phyloP scores from a whole-genome alignment of 2,113 vertebrate species.

The Potamarius usumacintae region DNA sequence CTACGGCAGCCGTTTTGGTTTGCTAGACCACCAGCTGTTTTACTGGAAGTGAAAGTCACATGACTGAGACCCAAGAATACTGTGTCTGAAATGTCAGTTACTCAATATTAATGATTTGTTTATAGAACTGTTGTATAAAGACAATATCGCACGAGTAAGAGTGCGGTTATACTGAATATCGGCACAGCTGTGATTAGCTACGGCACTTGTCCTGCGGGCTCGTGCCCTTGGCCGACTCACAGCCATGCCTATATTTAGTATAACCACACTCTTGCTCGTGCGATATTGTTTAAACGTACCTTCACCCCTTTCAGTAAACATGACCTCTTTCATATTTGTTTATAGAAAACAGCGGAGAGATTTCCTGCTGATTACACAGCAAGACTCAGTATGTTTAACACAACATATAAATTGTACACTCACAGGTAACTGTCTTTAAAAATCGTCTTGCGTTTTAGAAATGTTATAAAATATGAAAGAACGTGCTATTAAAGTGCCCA shows the following conservation, averaged over 20 bases:
- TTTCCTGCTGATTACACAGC: conserved; percentile 78
- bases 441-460: not conserved
- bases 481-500: not conserved
- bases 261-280: not conserved
- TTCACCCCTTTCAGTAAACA: not conserved
- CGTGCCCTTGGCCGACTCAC: not conserved
- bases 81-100: not conserved
- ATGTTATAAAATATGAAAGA: not conserved
- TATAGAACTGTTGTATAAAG: not conserved
- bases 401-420: conserved; percentile 87
- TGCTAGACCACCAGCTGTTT: no score
- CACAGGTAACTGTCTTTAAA: conserved; percentile 78
- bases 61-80: not conserved
- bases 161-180: not conserved
- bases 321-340: not conserved
- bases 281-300: not conserved
- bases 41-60: no score
- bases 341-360: conserved; percentile 82
- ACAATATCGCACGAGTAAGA: not conserved
- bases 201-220: not conserved
- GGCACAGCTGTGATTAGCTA: not conserved
- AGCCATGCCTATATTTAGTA: not conserved
- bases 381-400: conserved; percentile 89
- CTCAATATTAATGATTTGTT: not conserved
- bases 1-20: no score